phyloP scores from a whole-genome alignment of 2,888 invertebrate genomes.

The Watsonalla binaria region DNA sequence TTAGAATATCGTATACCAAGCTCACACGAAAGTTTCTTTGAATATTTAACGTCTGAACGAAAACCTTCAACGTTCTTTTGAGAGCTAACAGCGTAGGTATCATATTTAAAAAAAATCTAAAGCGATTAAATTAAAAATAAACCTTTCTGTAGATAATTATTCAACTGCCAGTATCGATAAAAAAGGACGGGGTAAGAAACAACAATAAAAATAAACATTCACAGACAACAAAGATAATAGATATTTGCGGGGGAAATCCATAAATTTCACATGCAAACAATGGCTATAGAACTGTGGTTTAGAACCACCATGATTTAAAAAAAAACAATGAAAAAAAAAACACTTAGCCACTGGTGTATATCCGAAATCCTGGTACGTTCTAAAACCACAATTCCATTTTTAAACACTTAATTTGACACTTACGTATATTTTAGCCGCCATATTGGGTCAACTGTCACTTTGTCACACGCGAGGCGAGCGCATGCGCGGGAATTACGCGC shows the following conservation, averaged over 20 bases:
- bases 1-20: constrained; percentile 24
- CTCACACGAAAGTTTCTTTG: constrained; percentile 10
- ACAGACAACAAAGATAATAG: background rate
- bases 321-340: constrained; percentile 17
- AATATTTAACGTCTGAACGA: background rate
- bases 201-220: background rate
- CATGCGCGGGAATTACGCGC: constrained; percentile 66
- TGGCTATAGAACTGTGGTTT: constrained; percentile 61
- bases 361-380: constrained; percentile 53
- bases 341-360: constrained; percentile 23
- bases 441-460: constrained; percentile 63
- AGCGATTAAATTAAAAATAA: no score
- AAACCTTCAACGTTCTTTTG: background rate
- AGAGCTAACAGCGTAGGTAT: no score
- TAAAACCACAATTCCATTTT: constrained; percentile 62
- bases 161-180: no score
- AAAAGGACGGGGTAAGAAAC: no score
- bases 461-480: constrained; percentile 65
- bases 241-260: constrained; percentile 7
- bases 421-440: constrained; percentile 76
- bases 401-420: constrained; percentile 61
- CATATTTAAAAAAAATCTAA: no score
- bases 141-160: no score
- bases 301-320: constrained; percentile 47
- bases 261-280: constrained; percentile 46